Conservation (phyloP, 1,140 invertebrate genomes). For the Myzus persicae region DNA sequence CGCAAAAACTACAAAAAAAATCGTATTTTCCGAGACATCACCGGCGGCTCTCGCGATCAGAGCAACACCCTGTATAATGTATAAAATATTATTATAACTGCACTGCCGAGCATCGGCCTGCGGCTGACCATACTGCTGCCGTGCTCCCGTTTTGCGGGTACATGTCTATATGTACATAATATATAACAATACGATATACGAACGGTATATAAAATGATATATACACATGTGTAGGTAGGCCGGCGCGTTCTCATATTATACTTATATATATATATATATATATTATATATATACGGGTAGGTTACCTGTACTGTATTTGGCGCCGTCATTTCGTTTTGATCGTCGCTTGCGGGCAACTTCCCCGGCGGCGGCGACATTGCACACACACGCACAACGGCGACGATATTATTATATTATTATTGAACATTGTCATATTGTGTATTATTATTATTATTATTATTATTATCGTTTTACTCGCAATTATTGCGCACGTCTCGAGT, state of each 20-base stretch:
- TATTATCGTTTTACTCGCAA: neutral
- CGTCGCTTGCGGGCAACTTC: neutral
- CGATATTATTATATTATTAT: neutral
- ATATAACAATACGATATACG: neutral
- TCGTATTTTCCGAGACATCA: neutral
- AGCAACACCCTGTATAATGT: neutral
- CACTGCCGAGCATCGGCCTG: neutral
- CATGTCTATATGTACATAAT: neutral
- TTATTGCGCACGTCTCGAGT: neutral
- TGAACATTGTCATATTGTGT: neutral
- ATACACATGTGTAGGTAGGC: neutral
- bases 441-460: constrained; percentile 5
- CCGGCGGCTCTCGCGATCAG: neutral
- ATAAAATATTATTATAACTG: constrained; percentile 7
- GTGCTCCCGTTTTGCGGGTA: neutral
- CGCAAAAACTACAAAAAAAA: neutral
- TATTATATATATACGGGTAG: neutral
- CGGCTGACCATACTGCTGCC: neutral
- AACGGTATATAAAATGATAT: neutral
- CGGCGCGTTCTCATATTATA: neutral
- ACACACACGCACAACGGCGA: neutral
- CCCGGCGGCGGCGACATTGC: neutral
- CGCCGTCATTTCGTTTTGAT: constrained; percentile 40
- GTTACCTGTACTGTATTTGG: constrained; percentile 19
- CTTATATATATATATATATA: too few species aligned